Conservation (phyloP, 2,797 vertebrate species). For the Myotis pilosus region DNA sequence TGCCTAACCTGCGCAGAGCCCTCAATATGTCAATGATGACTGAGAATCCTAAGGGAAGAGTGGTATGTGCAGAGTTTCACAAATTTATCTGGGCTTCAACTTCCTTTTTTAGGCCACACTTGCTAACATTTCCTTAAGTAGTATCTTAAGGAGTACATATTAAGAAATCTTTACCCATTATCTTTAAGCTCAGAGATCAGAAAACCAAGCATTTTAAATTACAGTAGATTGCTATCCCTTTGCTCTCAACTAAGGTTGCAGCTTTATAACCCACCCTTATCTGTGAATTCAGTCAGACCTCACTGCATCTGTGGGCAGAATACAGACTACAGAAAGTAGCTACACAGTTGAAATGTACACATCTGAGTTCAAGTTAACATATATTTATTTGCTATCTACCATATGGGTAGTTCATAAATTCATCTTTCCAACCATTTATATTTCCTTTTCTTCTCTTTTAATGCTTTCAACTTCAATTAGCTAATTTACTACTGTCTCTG, state of each 20-base stretch:
- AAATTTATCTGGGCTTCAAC: not conserved
- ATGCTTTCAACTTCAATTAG: not conserved
- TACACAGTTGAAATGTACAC: not conserved
- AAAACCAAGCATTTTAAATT: slow-evolving; percentile 30
- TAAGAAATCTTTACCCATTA: slow-evolving; percentile 21
- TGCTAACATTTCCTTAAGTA: slow-evolving; percentile 12
- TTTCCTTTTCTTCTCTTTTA: not conserved
- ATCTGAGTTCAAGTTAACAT: not conserved
- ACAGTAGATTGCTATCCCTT: not conserved
- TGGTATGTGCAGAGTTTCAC: not conserved
- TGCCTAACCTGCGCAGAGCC: not conserved
- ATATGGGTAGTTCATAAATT: not conserved
- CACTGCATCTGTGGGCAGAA: not conserved
- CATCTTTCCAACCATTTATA: slow-evolving; percentile 28
- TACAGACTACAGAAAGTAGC: not conserved
- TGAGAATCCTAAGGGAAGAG: not conserved
- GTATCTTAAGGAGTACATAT: not conserved
- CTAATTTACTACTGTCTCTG: not conserved
- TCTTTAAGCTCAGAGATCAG: slow-evolving; percentile 36
- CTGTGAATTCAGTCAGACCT: not conserved
- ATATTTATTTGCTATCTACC: not conserved
- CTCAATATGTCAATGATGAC: not conserved
- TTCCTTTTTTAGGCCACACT: slow-evolving; percentile 40
- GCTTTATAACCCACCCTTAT: not conserved
- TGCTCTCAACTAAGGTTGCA: not conserved